Percentiles rank a stretch among this genome's conserved stretches.
Conservation (phyloP, 2,888 invertebrate species). For the Frankliniella fusca region DNA sequence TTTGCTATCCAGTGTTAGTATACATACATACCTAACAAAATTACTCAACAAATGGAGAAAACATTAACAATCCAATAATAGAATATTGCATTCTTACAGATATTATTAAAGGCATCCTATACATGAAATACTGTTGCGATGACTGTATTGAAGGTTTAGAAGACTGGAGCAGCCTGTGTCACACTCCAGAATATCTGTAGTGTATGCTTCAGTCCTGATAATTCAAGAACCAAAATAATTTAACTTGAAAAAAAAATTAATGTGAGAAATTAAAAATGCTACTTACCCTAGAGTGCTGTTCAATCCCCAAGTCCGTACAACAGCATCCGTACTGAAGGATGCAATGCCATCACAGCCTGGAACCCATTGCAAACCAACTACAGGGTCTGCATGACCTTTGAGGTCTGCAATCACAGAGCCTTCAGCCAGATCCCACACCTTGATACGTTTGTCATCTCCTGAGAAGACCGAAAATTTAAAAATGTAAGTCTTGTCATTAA, state of each 20-base stretch:
- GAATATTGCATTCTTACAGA: neutral
- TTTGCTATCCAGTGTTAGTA: too few relatives aligned
- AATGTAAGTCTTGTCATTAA: neutral
- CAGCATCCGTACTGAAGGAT: neutral
- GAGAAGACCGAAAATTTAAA: conserved; percentile 33
- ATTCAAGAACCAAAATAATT: neutral
- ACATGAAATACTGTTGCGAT: neutral
- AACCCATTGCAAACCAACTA: conserved; percentile 59
- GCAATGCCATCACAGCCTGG: conserved; percentile 19
- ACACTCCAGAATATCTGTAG: neutral
- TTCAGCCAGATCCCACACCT: conserved; percentile 68
- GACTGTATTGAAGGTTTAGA: neutral
- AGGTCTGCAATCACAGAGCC: conserved; percentile 62
- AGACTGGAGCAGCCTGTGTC: neutral
- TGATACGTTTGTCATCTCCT: conserved; percentile 67
- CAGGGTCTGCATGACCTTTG: conserved; percentile 59
- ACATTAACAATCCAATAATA: too few relatives aligned
- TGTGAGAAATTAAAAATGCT: neutral
- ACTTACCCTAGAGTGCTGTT: neutral
- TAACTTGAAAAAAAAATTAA: neutral
- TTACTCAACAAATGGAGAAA: too few relatives aligned
- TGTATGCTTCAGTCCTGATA: conserved; percentile 2
- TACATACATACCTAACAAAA: too few relatives aligned
- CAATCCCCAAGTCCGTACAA: neutral
- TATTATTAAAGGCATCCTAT: conserved; percentile 1